Evolutionary conservation across 2,113 vertebrate genomes (phyloP), one percentile per base, ranked within the genome.

Genomic region (Micronycteris hirsuta): DNA sequence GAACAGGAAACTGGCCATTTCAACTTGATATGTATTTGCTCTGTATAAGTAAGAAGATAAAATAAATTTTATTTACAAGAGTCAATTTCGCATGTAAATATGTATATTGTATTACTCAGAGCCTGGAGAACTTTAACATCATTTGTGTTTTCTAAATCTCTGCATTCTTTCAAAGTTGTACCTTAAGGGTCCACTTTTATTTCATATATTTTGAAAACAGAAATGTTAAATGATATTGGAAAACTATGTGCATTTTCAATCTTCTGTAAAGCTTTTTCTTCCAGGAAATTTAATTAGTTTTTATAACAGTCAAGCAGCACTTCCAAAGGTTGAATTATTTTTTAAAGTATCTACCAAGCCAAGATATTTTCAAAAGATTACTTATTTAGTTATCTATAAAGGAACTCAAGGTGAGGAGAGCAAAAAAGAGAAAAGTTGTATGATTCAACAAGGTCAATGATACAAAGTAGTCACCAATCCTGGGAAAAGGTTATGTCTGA

Each of bases 301-400:
- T 91, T 95, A 20, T 58, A 93, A 43, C 61, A 96, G 67, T 80
- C 77, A 76, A 91, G 41, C 20, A 94, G 31, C 28, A 84, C 71
- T 76, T 43, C 15, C 77, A 85, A 90, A 80, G 33, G 33, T 80
- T 65, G 58, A 24, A 78, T 47, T 74, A 58, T 77, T 56, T 76
- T 76, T 63, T 65, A 28, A 78, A 84, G 16, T 84, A 58, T 92
- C 84, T 78, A 47, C 78, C 49, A 89, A 94, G 28, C 38, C 31
- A 49, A 93, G 33, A 43, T 26, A 74, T 45, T 33, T n/a, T 94
- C 2, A 68, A 90, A 28, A 54, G 16, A 5, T 67, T 82, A 12
- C 15, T 86, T 73, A 22, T 63, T 67, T 83, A 80, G 10, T 36
- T 63, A 11, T 73, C 43, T 38, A 36, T 15, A 83, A 76, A 92